Base-by-base conservation (phyloP, 2,113 vertebrate genomes). In the Sebastes schlegelii region DNA sequence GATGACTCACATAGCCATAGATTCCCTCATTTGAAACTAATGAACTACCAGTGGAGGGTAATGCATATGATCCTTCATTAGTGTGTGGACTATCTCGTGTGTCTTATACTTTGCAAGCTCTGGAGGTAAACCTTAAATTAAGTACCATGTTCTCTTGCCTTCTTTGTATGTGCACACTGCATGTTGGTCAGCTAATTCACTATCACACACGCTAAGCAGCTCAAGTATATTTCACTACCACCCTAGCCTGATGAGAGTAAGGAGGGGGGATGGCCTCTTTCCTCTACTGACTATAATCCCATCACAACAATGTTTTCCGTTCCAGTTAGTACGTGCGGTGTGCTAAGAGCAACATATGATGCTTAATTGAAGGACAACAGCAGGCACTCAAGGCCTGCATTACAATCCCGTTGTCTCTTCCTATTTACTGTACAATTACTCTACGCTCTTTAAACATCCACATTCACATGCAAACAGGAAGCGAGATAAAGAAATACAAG, bases 11-110 rank as follows among this genome's bases (percentile, higher is more conserved):
- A 49, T 0, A 3, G 21, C 45, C 19, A 14, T 77, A 89, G 71
- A 67, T 75, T 82, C 71, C 23, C 72, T 84, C 85, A 89, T 89
- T 55, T 58, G n/a, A 83, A 85, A 92, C 79, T 17, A 77, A 89
- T 90, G 43, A 70, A 14, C 73, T 79, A 80, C 55, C 48, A 74
- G 14, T 54, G 0, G 46, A 80, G 46, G 63, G 10, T 16, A 64
- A 78, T 79, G 43, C 55, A 79, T 9, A 68, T 42, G 61, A 67
- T 69, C 49, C 26, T 12, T 34, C 66, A 3, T 10, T 34, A 34
- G 34, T 19, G 13, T 52, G 70, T 45, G 16, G 49, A 8, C 7
- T 2, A 5, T 71, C 46, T 43, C 6, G 6, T 43, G 13, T 68
- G n/a, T 42, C 51, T 21, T 21, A 5, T 11, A 19, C 65, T n/a